A percentile compares a stretch with the other conserved stretches of the same genome.
phyloP scores from a whole-genome alignment of 2,797 vertebrate genomes.

The Botia almorhae region DNA sequence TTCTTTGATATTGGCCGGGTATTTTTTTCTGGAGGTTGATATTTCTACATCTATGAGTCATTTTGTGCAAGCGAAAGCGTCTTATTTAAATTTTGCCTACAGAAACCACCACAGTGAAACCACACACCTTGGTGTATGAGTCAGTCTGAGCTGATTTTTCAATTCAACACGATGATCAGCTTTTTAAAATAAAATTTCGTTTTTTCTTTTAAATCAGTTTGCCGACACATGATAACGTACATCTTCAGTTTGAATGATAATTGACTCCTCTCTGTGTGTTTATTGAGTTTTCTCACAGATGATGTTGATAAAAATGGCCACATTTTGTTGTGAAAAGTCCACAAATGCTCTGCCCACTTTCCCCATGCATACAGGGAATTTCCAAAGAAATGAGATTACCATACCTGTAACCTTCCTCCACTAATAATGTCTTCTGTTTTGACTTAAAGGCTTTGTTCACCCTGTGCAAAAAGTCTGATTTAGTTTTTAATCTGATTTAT shows the following conservation, averaged over 20 bases:
- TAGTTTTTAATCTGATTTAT: not conserved
- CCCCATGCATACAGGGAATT: slow-evolving; percentile 13
- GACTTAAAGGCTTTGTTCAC: not conserved
- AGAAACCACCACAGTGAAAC: slow-evolving; percentile 14
- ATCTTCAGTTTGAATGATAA: not conserved
- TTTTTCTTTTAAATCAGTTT: not conserved
- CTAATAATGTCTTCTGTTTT: slow-evolving; percentile 6
- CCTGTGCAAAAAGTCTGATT: not conserved
- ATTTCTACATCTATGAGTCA: slow-evolving; percentile 59
- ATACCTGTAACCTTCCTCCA: slow-evolving; percentile 24
- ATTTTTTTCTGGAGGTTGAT: slow-evolving; percentile 49
- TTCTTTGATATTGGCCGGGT: slow-evolving; percentile 50
- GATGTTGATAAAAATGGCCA: not conserved
- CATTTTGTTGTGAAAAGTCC: slow-evolving; percentile 30
- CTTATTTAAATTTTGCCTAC: slow-evolving; percentile 37
- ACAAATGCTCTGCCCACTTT: slow-evolving; percentile 6
- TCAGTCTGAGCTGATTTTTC: slow-evolving; percentile 9
- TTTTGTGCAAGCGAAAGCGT: slow-evolving; percentile 62
- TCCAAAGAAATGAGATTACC: slow-evolving; percentile 8
- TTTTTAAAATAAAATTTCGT: not conserved
- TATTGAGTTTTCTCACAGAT: not conserved
- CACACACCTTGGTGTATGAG: slow-evolving; percentile 2
- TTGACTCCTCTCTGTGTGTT: not conserved
- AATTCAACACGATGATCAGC: slow-evolving; percentile 29
- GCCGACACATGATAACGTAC: not conserved